Evolutionary conservation across 2,113 vertebrate genomes (phyloP).

Genomic region (Pogona vitticeps): DNA sequence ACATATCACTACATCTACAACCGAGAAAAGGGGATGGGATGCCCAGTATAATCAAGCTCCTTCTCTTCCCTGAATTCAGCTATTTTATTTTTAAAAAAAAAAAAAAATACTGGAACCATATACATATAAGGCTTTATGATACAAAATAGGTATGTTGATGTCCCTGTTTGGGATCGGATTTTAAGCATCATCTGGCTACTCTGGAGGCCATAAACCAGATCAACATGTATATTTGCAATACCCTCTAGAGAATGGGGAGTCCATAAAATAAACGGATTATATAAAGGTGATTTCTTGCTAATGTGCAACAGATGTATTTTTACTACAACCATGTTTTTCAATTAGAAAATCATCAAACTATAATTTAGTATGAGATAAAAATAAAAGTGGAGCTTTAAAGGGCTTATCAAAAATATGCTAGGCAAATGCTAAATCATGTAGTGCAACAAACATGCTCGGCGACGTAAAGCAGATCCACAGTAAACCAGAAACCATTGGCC

Average conservation of each 20-base stretch:
- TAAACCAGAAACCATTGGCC: background rate
- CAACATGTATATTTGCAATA: background rate
- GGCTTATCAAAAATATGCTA: background rate
- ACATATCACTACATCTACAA: too few species aligned
- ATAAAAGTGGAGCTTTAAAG: background rate
- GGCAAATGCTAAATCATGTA: background rate
- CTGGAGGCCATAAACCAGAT: background rate
- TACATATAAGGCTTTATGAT: background rate
- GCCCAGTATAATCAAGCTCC: too few species aligned
- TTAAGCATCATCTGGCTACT: conserved; percentile 8
- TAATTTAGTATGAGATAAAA: conserved; percentile 9
- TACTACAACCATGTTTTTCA: background rate
- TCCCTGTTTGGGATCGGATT: background rate
- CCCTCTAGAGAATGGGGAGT: background rate
- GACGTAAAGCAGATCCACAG: background rate
- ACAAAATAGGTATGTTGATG: background rate
- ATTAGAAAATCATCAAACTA: conserved; percentile 26
- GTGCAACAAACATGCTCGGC: background rate
- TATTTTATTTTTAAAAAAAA: too few species aligned
- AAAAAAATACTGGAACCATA: too few species aligned
- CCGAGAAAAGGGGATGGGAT: too few species aligned
- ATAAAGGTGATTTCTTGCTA: background rate
- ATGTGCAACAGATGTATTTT: conserved; percentile 7
- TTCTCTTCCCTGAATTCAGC: too few species aligned
- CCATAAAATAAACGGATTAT: conserved; percentile 15